Conservation (phyloP, 2,113 vertebrate genomes). For the Panthera tigris region DNA sequence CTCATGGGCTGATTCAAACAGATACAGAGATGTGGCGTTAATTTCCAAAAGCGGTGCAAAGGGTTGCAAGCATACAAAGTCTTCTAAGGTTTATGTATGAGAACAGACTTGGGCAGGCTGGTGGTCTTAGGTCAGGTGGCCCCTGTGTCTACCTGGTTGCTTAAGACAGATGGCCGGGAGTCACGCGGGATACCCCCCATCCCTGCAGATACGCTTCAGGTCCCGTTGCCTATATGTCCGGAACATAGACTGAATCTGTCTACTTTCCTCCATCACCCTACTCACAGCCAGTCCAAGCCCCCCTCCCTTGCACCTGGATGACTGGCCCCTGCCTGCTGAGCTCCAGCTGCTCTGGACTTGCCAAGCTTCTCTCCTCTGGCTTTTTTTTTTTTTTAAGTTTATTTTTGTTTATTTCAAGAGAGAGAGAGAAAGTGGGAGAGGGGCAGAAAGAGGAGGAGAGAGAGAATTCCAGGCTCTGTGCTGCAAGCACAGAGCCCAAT, state of each 20-base stretch:
- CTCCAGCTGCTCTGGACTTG: background rate
- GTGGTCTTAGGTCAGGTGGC: background rate
- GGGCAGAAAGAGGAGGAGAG: too few relatives aligned
- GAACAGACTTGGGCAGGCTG: background rate
- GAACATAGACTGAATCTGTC: accelerated
- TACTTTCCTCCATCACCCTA: background rate
- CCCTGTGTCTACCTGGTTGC: background rate
- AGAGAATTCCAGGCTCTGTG: too few relatives aligned
- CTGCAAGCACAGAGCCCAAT: too few relatives aligned
- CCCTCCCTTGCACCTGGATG: background rate
- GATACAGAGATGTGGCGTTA: background rate
- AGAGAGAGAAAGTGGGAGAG: too few relatives aligned
- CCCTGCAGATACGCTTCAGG: accelerated
- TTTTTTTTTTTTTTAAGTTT: background rate
- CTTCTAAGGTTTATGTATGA: background rate
- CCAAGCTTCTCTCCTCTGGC: background rate
- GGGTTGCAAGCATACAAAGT: background rate
- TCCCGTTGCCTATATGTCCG: background rate
- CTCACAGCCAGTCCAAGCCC: background rate
- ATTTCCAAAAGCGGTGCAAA: background rate
- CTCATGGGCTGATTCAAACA: background rate
- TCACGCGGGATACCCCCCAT: accelerated
- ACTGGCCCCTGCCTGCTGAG: background rate
- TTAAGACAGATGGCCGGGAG: background rate
- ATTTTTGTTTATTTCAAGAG: too few relatives aligned